phyloP scores from a whole-genome alignment of 1,140 invertebrate genomes.

The Drosophila kohkoa region DNA sequence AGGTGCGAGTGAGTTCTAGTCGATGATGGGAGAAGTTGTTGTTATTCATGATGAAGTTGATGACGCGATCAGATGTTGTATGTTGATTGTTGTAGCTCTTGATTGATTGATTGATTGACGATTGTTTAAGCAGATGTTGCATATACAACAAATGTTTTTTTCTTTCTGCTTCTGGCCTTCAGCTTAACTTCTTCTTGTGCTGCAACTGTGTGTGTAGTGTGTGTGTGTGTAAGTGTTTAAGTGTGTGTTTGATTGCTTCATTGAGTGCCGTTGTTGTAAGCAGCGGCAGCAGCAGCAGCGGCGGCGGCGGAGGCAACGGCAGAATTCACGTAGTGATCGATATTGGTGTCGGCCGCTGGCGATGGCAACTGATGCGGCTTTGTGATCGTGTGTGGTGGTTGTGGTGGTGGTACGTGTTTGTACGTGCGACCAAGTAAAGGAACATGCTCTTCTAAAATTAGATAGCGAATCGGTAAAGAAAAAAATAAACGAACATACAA shows the following conservation, averaged over 20 bases:
- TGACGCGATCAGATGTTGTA: conserved; percentile 21
- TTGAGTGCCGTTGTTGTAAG: conserved; percentile 22
- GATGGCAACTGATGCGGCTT: conserved; percentile 53
- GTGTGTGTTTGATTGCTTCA: conserved; percentile 17
- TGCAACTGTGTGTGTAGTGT: conserved; percentile 13
- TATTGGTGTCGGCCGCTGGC: conserved; percentile 48
- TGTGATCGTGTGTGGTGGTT: conserved; percentile 17
- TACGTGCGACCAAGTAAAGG: conserved; percentile 86
- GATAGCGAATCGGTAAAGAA: conserved; percentile 64
- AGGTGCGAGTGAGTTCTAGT: conserved; percentile 13
- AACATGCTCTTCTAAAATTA: conserved; percentile 87
- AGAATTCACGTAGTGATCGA: conserved; percentile 36
- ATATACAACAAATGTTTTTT: not conserved
- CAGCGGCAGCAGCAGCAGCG: conserved; percentile 6
- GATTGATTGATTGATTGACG: conserved; percentile 33
- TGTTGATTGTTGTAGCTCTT: conserved; percentile 5
- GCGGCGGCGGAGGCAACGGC: conserved; percentile 18
- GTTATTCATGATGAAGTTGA: conserved; percentile 7
- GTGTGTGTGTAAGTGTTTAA: conserved; percentile 18
- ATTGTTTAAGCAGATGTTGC: not conserved
- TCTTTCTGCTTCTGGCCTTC: conserved; percentile 22
- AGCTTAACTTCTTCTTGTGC: conserved; percentile 4
- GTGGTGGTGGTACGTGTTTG: conserved; percentile 63
- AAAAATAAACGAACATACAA: conserved; percentile 54
- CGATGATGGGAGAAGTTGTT: no score